Conservation (phyloP, 1,140 invertebrate genomes). For the Macrosteles quadrilineatus region DNA sequence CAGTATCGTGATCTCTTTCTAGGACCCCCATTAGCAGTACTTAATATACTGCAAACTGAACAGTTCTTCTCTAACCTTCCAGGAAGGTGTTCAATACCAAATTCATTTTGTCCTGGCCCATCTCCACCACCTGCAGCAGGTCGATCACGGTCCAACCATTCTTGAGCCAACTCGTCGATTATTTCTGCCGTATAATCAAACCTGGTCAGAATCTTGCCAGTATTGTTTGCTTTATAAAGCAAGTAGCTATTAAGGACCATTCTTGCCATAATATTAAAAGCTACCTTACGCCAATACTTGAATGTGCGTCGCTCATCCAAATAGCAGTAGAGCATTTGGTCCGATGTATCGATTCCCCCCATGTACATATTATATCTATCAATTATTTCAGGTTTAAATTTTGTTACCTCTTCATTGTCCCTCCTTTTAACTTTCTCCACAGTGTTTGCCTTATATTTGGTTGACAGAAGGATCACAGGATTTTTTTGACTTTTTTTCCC, state of each 20-base stretch:
- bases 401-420: slow-evolving; percentile 1
- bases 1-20: not conserved
- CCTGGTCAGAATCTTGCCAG: not conserved
- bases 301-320: slow-evolving; percentile 36
- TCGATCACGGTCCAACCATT: not conserved
- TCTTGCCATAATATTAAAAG: slow-evolving; percentile 35
- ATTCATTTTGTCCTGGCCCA: not conserved
- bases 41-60: not conserved
- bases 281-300: slow-evolving; percentile 41
- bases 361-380: slow-evolving; percentile 36
- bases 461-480: not conserved
- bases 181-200: not conserved
- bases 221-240: slow-evolving; percentile 13
- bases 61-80: not conserved
- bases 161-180: not conserved
- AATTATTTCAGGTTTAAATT: slow-evolving; percentile 13
- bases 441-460: not conserved
- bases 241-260: slow-evolving; percentile 28
- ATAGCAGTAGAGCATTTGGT: slow-evolving; percentile 40
- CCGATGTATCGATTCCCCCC: slow-evolving; percentile 36
- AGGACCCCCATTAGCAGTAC: not conserved
- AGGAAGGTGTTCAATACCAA: not conserved
- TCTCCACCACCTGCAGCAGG: too few species aligned
- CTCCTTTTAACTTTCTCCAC: too few species aligned
- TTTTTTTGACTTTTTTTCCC: too few species aligned